These are phyloP conservation scores for Archivesica marissinica DNA, from an alignment of 1,140 invertebrate species.

Conservation along the genomic window DNA sequence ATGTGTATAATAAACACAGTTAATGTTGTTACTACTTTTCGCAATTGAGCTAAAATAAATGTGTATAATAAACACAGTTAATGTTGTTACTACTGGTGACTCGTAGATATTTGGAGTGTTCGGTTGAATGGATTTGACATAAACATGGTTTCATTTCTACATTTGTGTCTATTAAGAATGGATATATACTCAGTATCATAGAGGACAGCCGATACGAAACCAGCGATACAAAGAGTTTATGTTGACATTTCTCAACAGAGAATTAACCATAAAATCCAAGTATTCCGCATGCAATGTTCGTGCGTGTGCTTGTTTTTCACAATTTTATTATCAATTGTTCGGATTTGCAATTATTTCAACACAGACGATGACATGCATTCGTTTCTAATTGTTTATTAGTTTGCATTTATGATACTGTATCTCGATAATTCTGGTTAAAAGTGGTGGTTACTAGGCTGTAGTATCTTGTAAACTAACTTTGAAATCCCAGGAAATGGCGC, in stretches of 20 bases:
- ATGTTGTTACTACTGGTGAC: too few relatives aligned
- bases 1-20: too few relatives aligned
- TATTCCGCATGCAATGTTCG: slow-evolving; percentile 39
- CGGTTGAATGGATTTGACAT: too few relatives aligned
- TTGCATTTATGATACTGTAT: not conserved
- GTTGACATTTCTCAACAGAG: not conserved
- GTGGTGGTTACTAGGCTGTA: slow-evolving; percentile 2
- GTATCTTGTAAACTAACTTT: slow-evolving; percentile 59
- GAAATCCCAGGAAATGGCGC: slow-evolving; percentile 66
- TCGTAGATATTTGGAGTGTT: too few relatives aligned
- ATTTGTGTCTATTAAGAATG: not conserved
- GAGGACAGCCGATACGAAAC: not conserved
- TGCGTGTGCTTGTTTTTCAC: slow-evolving; percentile 38
- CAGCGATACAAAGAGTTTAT: not conserved
- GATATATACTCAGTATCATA: not conserved
- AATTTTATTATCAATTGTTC: not conserved
- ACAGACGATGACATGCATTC: not conserved
- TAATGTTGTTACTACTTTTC: too few relatives aligned
- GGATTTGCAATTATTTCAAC: not conserved
- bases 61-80: too few relatives aligned
- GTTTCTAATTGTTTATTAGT: not conserved
- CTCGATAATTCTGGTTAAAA: not conserved
- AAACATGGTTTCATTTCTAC: not conserved
- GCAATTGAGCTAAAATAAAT: too few relatives aligned
- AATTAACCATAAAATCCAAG: slow-evolving; percentile 22